These are phyloP conservation scores for Bucco capensis DNA, from an alignment of 2,113 vertebrate genomes.

Conservation along the genomic window DNA sequence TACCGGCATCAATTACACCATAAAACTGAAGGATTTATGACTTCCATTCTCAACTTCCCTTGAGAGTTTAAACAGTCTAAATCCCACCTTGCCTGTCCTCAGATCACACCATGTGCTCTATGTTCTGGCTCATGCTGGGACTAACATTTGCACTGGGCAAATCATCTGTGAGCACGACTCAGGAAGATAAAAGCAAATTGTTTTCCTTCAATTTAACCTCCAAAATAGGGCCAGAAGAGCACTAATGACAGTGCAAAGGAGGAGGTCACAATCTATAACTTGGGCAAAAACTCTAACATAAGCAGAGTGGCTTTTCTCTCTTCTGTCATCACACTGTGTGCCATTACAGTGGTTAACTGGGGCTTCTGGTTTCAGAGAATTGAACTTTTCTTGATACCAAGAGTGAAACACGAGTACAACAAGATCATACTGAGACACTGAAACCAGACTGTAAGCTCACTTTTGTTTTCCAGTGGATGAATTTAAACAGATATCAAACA, in stretches of 20 bases:
- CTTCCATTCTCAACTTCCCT: neutral
- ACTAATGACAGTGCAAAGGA: neutral
- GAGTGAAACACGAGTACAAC: neutral
- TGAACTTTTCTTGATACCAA: neutral
- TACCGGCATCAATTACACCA: neutral
- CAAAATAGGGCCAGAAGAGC: neutral
- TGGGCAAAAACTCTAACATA: neutral
- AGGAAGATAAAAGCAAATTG: neutral
- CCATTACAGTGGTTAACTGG: neutral
- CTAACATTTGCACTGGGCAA: neutral
- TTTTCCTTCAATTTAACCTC: neutral
- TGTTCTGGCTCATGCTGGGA: rapidly evolving
- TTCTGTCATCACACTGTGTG: neutral
- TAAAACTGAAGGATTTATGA: neutral
- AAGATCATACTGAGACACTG: neutral
- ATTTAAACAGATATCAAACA: neutral
- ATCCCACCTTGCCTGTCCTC: neutral
- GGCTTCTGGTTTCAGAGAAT: conserved; percentile 40
- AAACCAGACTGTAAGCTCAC: neutral
- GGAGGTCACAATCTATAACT: neutral
- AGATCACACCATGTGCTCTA: neutral
- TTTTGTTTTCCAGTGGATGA: neutral
- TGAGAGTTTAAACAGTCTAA: neutral
- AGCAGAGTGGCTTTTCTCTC: conserved; percentile 16
- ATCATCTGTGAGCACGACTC: neutral